Conservation (phyloP, 1,140 invertebrate genomes). For the Delia radicum region DNA sequence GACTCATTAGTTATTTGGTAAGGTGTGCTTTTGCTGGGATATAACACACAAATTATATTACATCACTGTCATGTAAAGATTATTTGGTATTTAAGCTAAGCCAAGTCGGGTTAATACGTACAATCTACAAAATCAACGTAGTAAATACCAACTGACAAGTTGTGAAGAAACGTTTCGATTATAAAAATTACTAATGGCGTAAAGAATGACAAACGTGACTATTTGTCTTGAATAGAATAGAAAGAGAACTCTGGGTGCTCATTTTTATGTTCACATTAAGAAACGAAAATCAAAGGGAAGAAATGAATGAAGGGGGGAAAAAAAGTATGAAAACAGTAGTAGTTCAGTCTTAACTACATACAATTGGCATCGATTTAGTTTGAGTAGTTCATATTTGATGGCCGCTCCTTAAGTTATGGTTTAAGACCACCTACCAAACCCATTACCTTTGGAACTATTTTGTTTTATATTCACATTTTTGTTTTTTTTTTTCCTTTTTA, state of each 20-base stretch:
- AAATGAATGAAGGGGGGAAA: background rate
- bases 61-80: no score
- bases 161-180: background rate
- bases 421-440: background rate
- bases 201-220: background rate
- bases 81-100: no score
- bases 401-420: background rate
- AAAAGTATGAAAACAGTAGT: background rate
- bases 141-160: background rate
- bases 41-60: no score
- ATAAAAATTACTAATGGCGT: background rate
- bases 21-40: no score
- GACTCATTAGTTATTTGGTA: no score
- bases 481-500: background rate
- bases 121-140: no score
- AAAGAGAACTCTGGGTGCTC: background rate
- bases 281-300: background rate
- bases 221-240: background rate
- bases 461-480: background rate
- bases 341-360: background rate
- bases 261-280: background rate
- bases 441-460: background rate
- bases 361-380: constrained; percentile 1
- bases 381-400: background rate
- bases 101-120: no score